Base-by-base conservation (phyloP, 2,888 invertebrate genomes). In the Apotomis betuletana region DNA sequence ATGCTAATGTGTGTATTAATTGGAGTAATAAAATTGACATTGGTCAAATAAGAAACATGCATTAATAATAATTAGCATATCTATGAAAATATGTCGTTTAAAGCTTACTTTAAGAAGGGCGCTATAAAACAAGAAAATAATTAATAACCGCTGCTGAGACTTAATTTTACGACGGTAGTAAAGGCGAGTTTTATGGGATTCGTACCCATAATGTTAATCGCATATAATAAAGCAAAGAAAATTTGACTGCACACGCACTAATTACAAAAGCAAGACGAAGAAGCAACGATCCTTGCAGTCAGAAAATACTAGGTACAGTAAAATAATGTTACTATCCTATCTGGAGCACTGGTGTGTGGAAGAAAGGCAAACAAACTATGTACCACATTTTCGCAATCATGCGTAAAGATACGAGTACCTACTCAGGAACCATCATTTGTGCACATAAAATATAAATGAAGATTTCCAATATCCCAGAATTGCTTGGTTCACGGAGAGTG, bases 111-210 rank as follows among this genome's bases (percentile, higher is more conserved):
- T 41, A n/a, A 36, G 27, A 55, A 46, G 60, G 54, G 10, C 13
- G 5, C 13, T 36, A 12, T 61, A 13, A 57, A 41, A 54, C 13
- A 44, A 62, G 8, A 57, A 62, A 36, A 10, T 62, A 69, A 60
- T 55, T 57, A 69, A 46, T 49, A 57, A 55, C 36, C 36, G 54
- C 52, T 44, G 54, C 9, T 13, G n/a, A 49, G 46, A 62, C 49
- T 61, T 49, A 15, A 69, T 57, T 62, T 62, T 57, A 71, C 46
- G 44, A 67, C 46, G 49, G 49, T 55, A 67, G 38, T 67, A 62
- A 71, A 70, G 49, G 9, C 58, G 64, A 27, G 41, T 41, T 52
- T 70, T 44, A 70, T 64, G 63, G 59, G 46, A 27, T 65, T 2
- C n/a, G 27, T 65, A 57, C 55, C 57, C 55, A 46, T 46, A 65